Percentiles rank a stretch among this genome's conserved stretches.
Conservation (phyloP, 2,113 vertebrate genomes). For the Nestor notabilis region DNA sequence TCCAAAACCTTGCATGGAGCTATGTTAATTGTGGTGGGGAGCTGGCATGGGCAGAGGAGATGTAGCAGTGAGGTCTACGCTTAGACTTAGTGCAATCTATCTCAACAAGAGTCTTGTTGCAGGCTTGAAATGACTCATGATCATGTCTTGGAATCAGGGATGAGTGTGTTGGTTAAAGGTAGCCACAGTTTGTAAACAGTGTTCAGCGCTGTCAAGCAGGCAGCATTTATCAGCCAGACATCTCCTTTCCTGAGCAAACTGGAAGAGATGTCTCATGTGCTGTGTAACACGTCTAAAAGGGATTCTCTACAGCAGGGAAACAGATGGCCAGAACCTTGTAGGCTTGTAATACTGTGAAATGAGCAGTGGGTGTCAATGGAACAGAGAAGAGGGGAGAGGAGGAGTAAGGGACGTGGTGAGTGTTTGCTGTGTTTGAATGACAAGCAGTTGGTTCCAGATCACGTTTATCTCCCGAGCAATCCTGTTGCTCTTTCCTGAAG, state of each 20-base stretch:
- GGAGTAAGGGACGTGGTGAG: neutral
- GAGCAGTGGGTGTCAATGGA: neutral
- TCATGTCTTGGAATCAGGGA: neutral
- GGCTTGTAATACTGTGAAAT: neutral
- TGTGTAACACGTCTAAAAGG: neutral
- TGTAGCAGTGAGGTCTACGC: neutral
- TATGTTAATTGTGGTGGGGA: neutral
- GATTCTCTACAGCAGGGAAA: neutral
- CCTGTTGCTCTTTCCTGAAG: neutral
- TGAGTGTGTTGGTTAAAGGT: neutral
- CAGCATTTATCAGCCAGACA: neutral
- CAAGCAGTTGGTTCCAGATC: neutral
- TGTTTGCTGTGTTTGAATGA: neutral
- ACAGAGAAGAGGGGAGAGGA: rapidly evolving
- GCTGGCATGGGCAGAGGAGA: neutral
- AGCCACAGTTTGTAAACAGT: slow-evolving; percentile 16
- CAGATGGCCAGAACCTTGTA: neutral
- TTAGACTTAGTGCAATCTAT: too few species aligned
- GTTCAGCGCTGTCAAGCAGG: neutral
- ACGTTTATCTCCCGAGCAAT: neutral
- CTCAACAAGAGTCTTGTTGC: neutral
- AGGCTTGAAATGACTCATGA: neutral
- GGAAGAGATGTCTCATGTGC: neutral
- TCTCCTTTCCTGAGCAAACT: neutral
- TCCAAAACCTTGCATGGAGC: neutral